Conservation (phyloP, 2,888 invertebrate species). For the Choreutis nemorana region DNA sequence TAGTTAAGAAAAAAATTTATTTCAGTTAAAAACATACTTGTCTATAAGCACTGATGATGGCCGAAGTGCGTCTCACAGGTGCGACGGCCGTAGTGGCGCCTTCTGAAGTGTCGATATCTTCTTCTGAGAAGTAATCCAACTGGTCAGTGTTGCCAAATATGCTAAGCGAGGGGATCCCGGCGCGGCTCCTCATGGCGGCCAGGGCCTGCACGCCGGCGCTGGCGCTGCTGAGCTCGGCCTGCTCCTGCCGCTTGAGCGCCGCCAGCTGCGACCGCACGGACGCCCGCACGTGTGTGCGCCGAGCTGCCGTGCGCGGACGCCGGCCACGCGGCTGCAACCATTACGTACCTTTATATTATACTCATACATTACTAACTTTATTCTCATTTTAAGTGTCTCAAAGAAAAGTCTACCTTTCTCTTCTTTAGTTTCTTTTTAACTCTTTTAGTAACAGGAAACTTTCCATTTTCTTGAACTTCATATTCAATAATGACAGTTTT, state of each 20-base stretch:
- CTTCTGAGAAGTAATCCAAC: constrained; percentile 74
- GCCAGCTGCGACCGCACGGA: constrained; percentile 42
- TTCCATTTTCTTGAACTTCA: constrained; percentile 69
- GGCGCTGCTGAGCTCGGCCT: constrained; percentile 1
- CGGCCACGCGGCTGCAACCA: constrained; percentile 24
- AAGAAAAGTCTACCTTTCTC: constrained; percentile 28
- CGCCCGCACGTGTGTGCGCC: constrained; percentile 39
- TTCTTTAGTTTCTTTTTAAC: constrained; percentile 44
- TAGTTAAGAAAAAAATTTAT: background rate
- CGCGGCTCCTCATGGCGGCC: constrained; percentile 13
- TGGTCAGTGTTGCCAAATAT: constrained; percentile 74
- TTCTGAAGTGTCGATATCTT: constrained; percentile 27
- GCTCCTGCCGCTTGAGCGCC: constrained; percentile 12
- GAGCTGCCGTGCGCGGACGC: constrained; percentile 46
- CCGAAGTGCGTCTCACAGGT: constrained; percentile 49
- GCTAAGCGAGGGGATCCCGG: constrained; percentile 30
- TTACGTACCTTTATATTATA: background rate
- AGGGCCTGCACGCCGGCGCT: constrained; percentile 3
- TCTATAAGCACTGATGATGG: constrained; percentile 41
- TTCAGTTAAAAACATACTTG: constrained; percentile 25
- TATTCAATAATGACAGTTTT: constrained; percentile 73
- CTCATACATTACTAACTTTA: background rate
- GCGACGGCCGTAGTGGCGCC: constrained; percentile 38
- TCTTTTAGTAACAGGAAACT: constrained; percentile 65
- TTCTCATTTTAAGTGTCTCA: background rate